Base-by-base conservation (phyloP, 1,140 invertebrate species). In the Sminthurides bifidus region DNA sequence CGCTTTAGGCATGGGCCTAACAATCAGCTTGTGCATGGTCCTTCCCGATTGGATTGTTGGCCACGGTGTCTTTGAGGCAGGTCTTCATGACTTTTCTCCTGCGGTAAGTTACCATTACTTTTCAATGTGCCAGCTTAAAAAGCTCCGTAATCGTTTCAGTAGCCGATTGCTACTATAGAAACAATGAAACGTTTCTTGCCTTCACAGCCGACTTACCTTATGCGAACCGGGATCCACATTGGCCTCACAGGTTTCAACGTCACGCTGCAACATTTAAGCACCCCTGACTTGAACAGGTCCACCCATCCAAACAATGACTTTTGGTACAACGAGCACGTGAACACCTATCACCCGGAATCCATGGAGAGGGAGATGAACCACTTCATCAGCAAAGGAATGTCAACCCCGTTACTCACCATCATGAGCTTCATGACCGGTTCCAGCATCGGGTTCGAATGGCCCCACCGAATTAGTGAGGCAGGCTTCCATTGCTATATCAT, bases 291-390 rank as follows among this genome's bases (percentile, higher is more conserved):
- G 6, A 26, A 26, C 29, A 48, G 29, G 12, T 19, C 24, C 12
- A 12, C 21, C 23, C 12, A 12, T 10, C 14, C 49, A 2, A 23
- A 10, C 5, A 41, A 19, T 8, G 15, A 35, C n/a, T 56, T 61
- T 48, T 65, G 52, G 31, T 61, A 59, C 49, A 61, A 65, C 54
- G 63, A 65, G 41, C 19, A 43, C 27, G 54, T 65, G 30, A n/a
- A n/a, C 1, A 61, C 58, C 43, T 55, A 54, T 27, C 17, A 53
- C 6, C 59, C 59, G 1, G 60, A 61, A 17, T 15, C 31, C 6
- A 49, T 61, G 40, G 45, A 60, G 17, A 29, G 15, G 19, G 49
- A 51, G 0, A 59, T 64, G 56, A 3, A 15, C 0, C 21, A 58
- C 24, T 57, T 55, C 3, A 24, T 65, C 12, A 26, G 44, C 2